Evolutionary conservation across 2,113 vertebrate genomes (phyloP).

Genomic region (Sinocyclocheilus anophthalmus): DNA sequence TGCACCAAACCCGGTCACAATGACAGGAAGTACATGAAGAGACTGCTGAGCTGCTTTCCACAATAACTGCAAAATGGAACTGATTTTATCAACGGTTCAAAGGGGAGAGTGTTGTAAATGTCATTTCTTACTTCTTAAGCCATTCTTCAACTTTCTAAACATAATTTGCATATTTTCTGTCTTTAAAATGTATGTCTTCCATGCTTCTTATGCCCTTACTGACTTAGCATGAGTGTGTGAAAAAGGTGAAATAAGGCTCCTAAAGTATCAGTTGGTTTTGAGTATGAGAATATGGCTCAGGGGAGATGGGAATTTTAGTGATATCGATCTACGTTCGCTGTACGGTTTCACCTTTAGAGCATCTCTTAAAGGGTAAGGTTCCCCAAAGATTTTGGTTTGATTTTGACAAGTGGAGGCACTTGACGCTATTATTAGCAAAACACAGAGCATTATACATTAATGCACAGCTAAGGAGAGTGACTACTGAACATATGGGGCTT

Average conservation of each 20-base stretch:
- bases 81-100: conserved; percentile 9
- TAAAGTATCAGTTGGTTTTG: not conserved
- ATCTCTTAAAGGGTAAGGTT: conserved; percentile 16
- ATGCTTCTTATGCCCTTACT: not conserved
- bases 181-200: not conserved
- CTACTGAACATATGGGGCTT: conserved; percentile 34
- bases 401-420: not conserved
- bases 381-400: not conserved
- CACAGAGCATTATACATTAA: conserved; percentile 29
- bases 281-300: not conserved
- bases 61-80: not conserved
- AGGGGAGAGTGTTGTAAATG: not conserved
- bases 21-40: not conserved
- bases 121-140: not conserved
- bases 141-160: not conserved
- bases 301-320: not conserved
- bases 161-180: not conserved
- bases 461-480: conserved; percentile 9
- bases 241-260: not conserved
- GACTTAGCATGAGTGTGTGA: not conserved
- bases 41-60: not conserved
- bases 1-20: not conserved
- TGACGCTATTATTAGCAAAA: conserved; percentile 26
- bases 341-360: not conserved
- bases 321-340: not conserved